phyloP scores from a whole-genome alignment of 2,113 vertebrate species.

The Cygnus atratus region DNA sequence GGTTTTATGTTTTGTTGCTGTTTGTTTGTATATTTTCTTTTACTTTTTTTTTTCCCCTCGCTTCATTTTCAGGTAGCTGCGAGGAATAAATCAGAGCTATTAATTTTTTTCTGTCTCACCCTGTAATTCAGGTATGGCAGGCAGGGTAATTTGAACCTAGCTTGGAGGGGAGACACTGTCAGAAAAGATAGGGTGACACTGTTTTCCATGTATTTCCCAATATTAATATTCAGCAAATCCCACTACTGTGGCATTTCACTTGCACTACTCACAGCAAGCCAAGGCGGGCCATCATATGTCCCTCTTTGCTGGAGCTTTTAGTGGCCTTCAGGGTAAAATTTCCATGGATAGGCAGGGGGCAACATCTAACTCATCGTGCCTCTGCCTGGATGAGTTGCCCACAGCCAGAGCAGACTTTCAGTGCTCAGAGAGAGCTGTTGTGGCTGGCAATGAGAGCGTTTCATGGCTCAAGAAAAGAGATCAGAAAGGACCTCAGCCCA shows the following conservation, averaged over 20 bases:
- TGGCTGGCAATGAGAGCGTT: not conserved
- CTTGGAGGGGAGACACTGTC: not conserved
- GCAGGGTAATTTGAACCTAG: not conserved
- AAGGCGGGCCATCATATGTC: not conserved
- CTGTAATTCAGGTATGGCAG: not conserved
- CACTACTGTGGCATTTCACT: not conserved
- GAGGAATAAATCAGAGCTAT: not conserved
- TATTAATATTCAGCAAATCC: not conserved
- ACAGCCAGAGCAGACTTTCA: not conserved
- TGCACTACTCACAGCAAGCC: not conserved
- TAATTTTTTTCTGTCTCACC: not conserved
- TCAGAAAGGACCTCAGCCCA: not conserved
- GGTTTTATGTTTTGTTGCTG: no score
- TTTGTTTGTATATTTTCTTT: not conserved
- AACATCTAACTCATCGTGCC: not conserved
- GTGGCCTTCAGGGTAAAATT: not conserved
- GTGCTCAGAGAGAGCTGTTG: not conserved
- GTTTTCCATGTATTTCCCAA: not conserved
- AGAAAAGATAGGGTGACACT: not conserved
- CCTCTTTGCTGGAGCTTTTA: not conserved
- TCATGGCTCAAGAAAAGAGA: not conserved
- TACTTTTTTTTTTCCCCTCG: not conserved
- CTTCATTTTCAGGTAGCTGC: not conserved
- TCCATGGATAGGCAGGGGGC: not conserved
- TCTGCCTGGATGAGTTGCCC: not conserved